Evolutionary conservation across 2,888 invertebrate species (phyloP), one percentile per base, ranked within the genome.

Genomic region (Merodon equestris): DNA sequence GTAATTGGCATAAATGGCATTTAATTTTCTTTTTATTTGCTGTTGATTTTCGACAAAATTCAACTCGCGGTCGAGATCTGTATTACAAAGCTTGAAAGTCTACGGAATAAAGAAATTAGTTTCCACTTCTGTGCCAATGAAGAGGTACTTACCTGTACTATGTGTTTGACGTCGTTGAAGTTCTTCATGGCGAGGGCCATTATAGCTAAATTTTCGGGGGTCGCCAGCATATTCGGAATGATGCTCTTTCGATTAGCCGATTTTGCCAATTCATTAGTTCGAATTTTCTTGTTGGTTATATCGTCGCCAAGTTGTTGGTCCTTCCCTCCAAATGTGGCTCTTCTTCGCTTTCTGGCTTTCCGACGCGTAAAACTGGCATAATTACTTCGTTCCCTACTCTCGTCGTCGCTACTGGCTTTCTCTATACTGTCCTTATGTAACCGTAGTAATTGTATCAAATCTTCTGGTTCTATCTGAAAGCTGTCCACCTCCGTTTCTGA

Each of bases 111-210:
- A 10, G 3, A 40, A 40, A n/a, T 40, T 3, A 2, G 9, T 9
- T n/a, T n/a, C 5, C 40, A 10, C 3, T 40, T 27, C 7, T 7
- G n/a, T 40, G 3, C 9, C 2, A 40, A 40, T 40, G 9, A 9
- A 3, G n/a, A 40, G n/a, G 9, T 7, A 40, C 40, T 3, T 90
- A 96, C 96, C 93, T 95, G 92, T 83, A 95, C 92, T 74, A 96
- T 94, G 89, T 95, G 92, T 84, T 93, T 92, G 0, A 95, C 95
- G 88, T 94, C 93, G 5, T 91, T 90, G 82, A 93, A 93, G 85
- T 95, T 93, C 68, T 92, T 92, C 74, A 92, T 92, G 84, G 94
- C 93, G 45, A 96, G 89, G 47, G 95, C 95, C 86, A 94, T 90
- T 42, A 93, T 91, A n/a, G 95, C 92, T 48, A 96, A 89, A 81